phyloP scores from a whole-genome alignment of 2,113 vertebrate genomes.

The Dendropsophus ebraccatus region DNA sequence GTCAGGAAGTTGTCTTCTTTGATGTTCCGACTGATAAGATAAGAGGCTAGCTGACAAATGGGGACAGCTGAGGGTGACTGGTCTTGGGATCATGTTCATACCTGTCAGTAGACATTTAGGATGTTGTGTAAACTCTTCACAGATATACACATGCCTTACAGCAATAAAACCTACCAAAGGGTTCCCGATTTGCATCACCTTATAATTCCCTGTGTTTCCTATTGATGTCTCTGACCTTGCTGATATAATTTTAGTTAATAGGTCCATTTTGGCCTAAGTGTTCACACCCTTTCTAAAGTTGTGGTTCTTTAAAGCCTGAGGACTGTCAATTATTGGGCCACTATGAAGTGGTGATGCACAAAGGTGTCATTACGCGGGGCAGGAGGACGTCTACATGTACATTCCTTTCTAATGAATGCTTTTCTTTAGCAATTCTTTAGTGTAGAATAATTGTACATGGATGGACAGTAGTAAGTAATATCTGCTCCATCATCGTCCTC shows the following conservation, averaged over 20 bases:
- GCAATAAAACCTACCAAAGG: background rate
- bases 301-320: background rate
- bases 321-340: background rate
- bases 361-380: background rate
- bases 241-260: background rate
- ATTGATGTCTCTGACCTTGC: constrained; percentile 3
- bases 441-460: no score
- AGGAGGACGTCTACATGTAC: no score
- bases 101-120: constrained; percentile 27
- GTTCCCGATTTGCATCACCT: background rate
- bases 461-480: no score
- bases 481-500: no score
- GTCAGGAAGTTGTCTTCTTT: constrained; percentile 47
- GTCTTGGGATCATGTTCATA: constrained; percentile 36
- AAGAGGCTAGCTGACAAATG: constrained; percentile 47
- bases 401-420: no score
- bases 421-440: no score
- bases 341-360: background rate
- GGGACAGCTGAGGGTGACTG: constrained; percentile 33
- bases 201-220: background rate
- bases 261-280: background rate
- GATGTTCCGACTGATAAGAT: constrained; percentile 51
- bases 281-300: background rate
- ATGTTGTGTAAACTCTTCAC: constrained; percentile 31
- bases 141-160: background rate